Evolutionary conservation across 2,797 vertebrate genomes (phyloP), one percentile per base, ranked within the genome.

Genomic region (Linurgus olivaceus): DNA sequence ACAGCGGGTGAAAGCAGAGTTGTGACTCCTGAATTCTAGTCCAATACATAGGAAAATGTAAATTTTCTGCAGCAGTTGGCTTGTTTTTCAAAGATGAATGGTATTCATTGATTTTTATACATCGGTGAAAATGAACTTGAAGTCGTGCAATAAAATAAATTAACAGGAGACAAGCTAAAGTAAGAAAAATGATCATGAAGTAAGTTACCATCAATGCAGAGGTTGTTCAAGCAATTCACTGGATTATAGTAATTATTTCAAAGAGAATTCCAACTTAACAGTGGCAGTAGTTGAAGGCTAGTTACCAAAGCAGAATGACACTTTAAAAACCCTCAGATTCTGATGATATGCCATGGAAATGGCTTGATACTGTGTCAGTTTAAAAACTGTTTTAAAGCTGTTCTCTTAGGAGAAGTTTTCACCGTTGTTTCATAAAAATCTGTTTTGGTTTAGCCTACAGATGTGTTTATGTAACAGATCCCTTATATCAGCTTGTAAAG

Each of bases 401-500:
- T 38, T 82, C 31, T 79, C 47, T 79, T 77, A 21, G 84, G 50
- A 66, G 63, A 48, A 21, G 17, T 75, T 76, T 50, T 35, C 44
- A 57, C 50, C 12, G 14, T 48, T 93, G 85, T 93, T 88, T 82
- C 2, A 2, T 66, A 61, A 85, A 95, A 95, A 93, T 93, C 48
- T 96, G 91, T 83, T 94, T 96, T 90, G 59, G 11, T 74, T 93
- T 95, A 94, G 86, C 74, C 70, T 85, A 26, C 84, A 93, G 76
- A 83, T 66, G 65, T 96, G 88, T 96, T 96, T 94, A 92, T 80
- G 81, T 90, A 92, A 70, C 73, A 93, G 62, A 76, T 88, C 48
- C 63, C 74, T 93, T 93, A 35, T 76, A 84, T 85, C 59, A 59
- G 55, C 63, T 92, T 93, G 76, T 96, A 90, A 96, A 92, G 48